phyloP scores from a whole-genome alignment of 2,113 vertebrate species.

The Azemiops feae region DNA sequence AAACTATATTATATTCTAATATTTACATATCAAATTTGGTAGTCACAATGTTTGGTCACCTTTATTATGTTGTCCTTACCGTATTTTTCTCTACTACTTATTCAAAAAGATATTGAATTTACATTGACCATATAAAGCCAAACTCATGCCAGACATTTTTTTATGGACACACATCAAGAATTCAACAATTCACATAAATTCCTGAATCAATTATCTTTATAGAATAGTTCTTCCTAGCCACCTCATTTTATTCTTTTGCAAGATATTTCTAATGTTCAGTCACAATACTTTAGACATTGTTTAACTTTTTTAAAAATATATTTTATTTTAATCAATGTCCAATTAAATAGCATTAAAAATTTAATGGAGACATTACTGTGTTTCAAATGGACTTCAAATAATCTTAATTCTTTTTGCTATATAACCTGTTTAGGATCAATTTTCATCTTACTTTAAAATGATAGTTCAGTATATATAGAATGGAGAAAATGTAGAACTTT shows the following conservation, averaged over 20 bases:
- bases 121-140: not conserved
- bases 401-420: not conserved
- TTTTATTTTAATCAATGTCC: not conserved
- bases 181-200: not conserved
- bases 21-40: not conserved
- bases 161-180: not conserved
- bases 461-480: not conserved
- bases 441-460: not conserved
- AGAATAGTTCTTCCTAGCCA: not conserved
- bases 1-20: not conserved
- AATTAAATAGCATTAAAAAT: conserved; percentile 1
- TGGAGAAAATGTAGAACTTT: not conserved
- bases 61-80: not conserved
- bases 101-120: not conserved
- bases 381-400: not conserved
- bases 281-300: not conserved
- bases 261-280: not conserved
- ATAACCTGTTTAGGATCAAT: not conserved
- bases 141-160: not conserved
- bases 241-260: not conserved
- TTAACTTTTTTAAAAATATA: not conserved
- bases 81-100: not conserved
- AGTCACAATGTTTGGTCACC: not conserved
- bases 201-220: not conserved
- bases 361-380: not conserved